phyloP scores from a whole-genome alignment of 1,140 invertebrate genomes.

The Cotesia vestalis region DNA sequence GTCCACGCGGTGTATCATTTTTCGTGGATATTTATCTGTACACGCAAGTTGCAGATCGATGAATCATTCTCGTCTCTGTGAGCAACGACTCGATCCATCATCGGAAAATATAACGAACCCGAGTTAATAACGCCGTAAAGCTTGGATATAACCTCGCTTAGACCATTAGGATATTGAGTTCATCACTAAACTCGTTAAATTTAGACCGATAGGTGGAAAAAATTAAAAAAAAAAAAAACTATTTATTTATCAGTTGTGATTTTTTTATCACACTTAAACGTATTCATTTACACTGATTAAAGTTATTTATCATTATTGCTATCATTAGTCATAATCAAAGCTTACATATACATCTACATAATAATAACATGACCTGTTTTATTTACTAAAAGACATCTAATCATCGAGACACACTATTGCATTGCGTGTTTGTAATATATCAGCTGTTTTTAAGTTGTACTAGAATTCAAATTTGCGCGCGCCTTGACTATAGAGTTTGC shows the following conservation, averaged over 20 bases:
- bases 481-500: too few relatives aligned
- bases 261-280: too few relatives aligned
- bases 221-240: neutral
- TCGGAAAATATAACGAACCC: conserved; percentile 35
- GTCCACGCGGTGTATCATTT: too few relatives aligned
- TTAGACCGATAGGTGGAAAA: neutral
- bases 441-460: too few relatives aligned
- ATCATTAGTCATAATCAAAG: neutral
- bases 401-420: conserved; percentile 12
- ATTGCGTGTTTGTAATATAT: conserved; percentile 8
- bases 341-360: neutral
- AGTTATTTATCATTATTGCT: neutral
- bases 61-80: conserved; percentile 36
- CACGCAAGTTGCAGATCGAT: conserved; percentile 8
- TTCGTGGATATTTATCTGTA: neutral
- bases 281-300: too few relatives aligned
- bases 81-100: conserved; percentile 34
- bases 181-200: conserved; percentile 13
- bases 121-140: conserved; percentile 36
- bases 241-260: neutral
- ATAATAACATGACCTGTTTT: neutral
- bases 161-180: conserved; percentile 28
- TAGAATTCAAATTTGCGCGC: too few relatives aligned
- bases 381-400: neutral
- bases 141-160: conserved; percentile 21